Conservation (phyloP, 2,113 vertebrate genomes). For the Aythya baeri region DNA sequence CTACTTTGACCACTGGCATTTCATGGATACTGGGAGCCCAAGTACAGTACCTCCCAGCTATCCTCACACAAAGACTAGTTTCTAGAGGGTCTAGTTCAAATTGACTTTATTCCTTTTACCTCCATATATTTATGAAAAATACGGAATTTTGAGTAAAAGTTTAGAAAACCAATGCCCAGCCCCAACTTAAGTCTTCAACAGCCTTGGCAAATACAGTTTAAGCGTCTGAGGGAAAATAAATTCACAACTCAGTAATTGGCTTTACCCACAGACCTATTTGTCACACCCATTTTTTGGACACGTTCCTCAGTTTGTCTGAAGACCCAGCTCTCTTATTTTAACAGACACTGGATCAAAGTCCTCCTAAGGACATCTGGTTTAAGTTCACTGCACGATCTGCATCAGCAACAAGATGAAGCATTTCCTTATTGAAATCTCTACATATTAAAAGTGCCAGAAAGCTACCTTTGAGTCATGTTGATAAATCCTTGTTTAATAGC, state of each 20-base stretch:
- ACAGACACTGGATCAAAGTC: neutral
- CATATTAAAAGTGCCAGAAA: constrained; percentile 47
- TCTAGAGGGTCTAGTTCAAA: neutral
- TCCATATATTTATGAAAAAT: neutral
- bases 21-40: neutral
- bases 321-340: neutral
- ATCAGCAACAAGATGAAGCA: constrained; percentile 39
- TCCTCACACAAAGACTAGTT: neutral
- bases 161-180: neutral
- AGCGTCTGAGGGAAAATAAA: neutral
- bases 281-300: neutral
- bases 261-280: neutral
- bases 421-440: neutral
- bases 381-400: constrained; percentile 13
- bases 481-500: constrained; percentile 55
- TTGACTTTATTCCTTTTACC: neutral
- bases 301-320: neutral
- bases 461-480: constrained; percentile 52
- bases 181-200: neutral
- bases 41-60: neutral
- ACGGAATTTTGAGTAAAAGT: neutral
- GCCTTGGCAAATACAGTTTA: neutral
- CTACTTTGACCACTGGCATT: constrained; percentile 32
- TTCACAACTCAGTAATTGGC: neutral
- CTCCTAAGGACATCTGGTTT: constrained; percentile 1